A percentile compares a stretch with the other conserved stretches of the same genome.
phyloP scores from a whole-genome alignment of 1,140 invertebrate genomes.

The Medauroidea extradentata region DNA sequence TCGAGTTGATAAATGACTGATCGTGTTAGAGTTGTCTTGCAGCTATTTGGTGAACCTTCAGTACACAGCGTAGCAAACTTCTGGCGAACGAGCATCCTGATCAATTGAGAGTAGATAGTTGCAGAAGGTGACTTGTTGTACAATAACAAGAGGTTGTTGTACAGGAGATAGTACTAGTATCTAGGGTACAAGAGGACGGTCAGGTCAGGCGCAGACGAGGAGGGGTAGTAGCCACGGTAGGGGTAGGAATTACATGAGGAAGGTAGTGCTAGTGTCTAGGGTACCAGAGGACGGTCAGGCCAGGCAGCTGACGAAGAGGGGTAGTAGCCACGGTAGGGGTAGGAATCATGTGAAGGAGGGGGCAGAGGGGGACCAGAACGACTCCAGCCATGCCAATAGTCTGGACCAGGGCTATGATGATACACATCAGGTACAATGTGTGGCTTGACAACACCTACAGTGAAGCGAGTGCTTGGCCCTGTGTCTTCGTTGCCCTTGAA shows the following conservation, averaged over 20 bases:
- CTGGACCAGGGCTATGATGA: background rate
- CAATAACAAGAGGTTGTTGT: no score
- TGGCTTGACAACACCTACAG: constrained; percentile 2
- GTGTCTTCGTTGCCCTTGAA: constrained; percentile 29
- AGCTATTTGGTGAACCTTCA: no score
- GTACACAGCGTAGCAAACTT: no score
- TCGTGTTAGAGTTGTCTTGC: no score
- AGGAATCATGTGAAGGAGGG: background rate
- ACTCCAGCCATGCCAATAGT: constrained; percentile 5
- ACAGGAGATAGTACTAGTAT: background rate
- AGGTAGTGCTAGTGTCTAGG: background rate
- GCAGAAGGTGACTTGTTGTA: no score
- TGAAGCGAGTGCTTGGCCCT: constrained; percentile 2
- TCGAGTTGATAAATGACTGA: no score
- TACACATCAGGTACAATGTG: constrained; percentile 1
- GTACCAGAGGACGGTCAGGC: background rate
- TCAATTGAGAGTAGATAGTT: no score
- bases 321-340: constrained; percentile 1
- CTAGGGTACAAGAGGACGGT: background rate
- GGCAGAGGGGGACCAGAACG: background rate
- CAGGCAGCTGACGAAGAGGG: background rate
- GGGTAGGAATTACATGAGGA: background rate
- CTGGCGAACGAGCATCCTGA: no score
- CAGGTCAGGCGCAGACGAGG: background rate
- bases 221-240: background rate